phyloP scores from a whole-genome alignment of 2,888 invertebrate genomes.

The Zhuqinia jingwanae region DNA sequence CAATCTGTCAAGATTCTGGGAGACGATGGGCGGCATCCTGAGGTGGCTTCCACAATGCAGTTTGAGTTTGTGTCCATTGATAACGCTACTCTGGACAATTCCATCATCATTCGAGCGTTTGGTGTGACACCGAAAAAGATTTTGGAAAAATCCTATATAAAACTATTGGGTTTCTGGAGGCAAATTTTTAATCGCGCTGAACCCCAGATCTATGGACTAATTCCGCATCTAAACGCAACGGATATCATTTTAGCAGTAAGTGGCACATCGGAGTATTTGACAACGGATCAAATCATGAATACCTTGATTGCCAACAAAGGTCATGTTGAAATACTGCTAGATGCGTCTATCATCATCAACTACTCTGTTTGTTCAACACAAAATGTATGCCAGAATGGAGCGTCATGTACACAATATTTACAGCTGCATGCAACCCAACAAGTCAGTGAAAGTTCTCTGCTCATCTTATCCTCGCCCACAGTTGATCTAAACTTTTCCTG shows the following conservation, averaged over 20 bases:
- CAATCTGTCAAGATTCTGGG: conserved; percentile 89
- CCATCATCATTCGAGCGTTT: conserved; percentile 88
- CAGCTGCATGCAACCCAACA: conserved; percentile 85
- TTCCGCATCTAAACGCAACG: conserved; percentile 85
- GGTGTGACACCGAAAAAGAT: conserved; percentile 89
- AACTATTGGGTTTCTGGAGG: conserved; percentile 75
- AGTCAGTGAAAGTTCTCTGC: conserved; percentile 89
- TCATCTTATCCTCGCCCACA: conserved; percentile 91
- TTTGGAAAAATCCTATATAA: conserved; percentile 86
- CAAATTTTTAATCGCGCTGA: conserved; percentile 80
- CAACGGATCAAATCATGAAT: conserved; percentile 85
- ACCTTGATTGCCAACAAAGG: conserved; percentile 86
- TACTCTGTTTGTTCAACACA: conserved; percentile 87
- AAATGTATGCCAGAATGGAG: conserved; percentile 88
- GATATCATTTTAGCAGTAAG: conserved; percentile 87
- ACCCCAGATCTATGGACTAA: conserved; percentile 88
- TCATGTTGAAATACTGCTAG: conserved; percentile 85
- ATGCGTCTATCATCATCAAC: conserved; percentile 85
- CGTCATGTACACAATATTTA: conserved; percentile 88
- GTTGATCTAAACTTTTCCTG: conserved; percentile 90
- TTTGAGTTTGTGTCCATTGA: conserved; percentile 91
- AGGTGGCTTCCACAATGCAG: conserved; percentile 92
- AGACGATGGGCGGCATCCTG: conserved; percentile 93
- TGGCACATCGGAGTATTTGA: conserved; percentile 82
- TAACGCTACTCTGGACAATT: conserved; percentile 91